These are phyloP conservation scores for Nothobranchius kuhntae DNA, from an alignment of 2,113 vertebrate genomes.

Conservation along the genomic window DNA sequence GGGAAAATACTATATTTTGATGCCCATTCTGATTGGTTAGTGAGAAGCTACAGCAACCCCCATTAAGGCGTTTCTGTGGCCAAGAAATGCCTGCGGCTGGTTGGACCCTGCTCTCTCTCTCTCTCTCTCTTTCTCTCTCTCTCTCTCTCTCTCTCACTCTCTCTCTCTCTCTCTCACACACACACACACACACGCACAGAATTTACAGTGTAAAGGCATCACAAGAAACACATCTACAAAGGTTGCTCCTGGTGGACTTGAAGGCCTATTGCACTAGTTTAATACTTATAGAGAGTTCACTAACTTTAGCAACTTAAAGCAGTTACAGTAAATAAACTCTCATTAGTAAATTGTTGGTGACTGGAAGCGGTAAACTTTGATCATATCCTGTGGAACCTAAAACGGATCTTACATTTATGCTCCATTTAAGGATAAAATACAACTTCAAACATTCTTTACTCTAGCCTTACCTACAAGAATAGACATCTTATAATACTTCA, in stretches of 20 bases:
- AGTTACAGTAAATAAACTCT: conserved; percentile 59
- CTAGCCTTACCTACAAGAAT: neutral
- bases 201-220: conserved; percentile 63
- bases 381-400: conserved; percentile 1
- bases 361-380: conserved; percentile 56
- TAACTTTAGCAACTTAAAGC: conserved; percentile 26
- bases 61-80: no score
- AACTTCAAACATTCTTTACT: neutral
- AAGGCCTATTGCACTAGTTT: neutral
- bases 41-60: no score
- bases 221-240: conserved; percentile 52
- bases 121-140: neutral
- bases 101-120: neutral
- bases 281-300: neutral
- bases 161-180: conserved; percentile 1
- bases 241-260: conserved; percentile 2
- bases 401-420: conserved; percentile 11
- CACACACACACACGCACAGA: conserved; percentile 12
- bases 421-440: conserved; percentile 11
- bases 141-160: neutral
- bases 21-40: no score
- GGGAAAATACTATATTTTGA: no score
- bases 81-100: no score
- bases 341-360: conserved; percentile 63
- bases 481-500: neutral